A percentile compares a stretch with the other conserved stretches of the same genome.
Evolutionary conservation across 2,113 vertebrate genomes (phyloP).

Genomic region (Calypte anna): DNA sequence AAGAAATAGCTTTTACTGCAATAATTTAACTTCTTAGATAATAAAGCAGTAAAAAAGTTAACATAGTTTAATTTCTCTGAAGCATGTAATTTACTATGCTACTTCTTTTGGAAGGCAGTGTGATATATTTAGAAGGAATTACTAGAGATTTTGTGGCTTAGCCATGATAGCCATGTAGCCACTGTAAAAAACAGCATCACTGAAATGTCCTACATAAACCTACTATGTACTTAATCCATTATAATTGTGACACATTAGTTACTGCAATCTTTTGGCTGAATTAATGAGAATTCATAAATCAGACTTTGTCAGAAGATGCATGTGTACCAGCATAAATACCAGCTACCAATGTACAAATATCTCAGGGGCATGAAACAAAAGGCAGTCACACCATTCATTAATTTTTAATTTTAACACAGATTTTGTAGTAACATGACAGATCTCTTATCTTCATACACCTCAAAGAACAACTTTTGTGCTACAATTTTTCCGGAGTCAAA

Average conservation of each 20-base stretch:
- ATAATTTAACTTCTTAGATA: background rate
- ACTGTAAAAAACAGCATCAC: background rate
- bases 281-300: background rate
- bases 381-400: background rate
- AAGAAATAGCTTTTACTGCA: background rate
- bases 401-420: background rate
- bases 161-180: background rate
- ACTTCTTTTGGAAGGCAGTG: background rate
- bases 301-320: background rate
- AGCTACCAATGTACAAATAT: background rate
- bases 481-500: background rate
- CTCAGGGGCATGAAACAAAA: background rate
- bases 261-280: background rate
- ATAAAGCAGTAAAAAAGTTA: background rate
- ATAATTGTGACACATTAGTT: background rate
- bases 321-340: background rate
- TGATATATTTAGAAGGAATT: background rate
- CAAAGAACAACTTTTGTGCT: background rate
- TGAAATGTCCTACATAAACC: background rate
- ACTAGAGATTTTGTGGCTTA: background rate
- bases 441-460: background rate
- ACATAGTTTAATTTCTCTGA: background rate
- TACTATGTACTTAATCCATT: background rate
- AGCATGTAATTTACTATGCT: background rate
- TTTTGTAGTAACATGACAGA: background rate